Evolutionary conservation across 1,140 invertebrate genomes (phyloP).

Genomic region (Mycetomoellerius zeteki): DNA sequence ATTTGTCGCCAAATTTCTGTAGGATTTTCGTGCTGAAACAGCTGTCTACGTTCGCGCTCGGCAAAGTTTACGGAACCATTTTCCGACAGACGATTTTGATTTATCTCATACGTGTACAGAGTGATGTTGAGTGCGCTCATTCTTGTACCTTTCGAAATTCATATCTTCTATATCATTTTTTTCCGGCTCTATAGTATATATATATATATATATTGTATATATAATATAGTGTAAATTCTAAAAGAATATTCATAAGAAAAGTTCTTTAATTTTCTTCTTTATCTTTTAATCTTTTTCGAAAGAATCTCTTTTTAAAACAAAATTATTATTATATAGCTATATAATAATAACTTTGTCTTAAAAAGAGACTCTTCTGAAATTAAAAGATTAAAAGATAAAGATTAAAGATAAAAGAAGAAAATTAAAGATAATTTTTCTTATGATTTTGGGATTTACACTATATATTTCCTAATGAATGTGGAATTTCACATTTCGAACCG

Average conservation of each 20-base stretch:
- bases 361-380: neutral
- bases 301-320: too few relatives aligned
- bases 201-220: too few relatives aligned
- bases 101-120: neutral
- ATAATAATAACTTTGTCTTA: slow-evolving; percentile 7
- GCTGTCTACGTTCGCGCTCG: neutral
- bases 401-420: neutral
- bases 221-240: too few relatives aligned
- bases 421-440: neutral
- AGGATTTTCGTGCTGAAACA: slow-evolving; percentile 45
- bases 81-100: slow-evolving; percentile 8
- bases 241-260: too few relatives aligned
- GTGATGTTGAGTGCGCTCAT: neutral
- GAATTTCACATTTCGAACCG: neutral
- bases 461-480: neutral
- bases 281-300: too few relatives aligned
- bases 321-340: too few relatives aligned
- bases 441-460: neutral
- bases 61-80: slow-evolving; percentile 43
- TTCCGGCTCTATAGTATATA: neutral
- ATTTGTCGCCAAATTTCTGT: slow-evolving; percentile 47
- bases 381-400: too few relatives aligned
- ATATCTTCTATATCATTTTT: neutral
- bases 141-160: neutral
- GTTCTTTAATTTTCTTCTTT: too few relatives aligned